A percentile compares a stretch with the other conserved stretches of the same genome.
Evolutionary conservation across 2,888 invertebrate genomes (phyloP).

Genomic region (Erebia palarica): DNA sequence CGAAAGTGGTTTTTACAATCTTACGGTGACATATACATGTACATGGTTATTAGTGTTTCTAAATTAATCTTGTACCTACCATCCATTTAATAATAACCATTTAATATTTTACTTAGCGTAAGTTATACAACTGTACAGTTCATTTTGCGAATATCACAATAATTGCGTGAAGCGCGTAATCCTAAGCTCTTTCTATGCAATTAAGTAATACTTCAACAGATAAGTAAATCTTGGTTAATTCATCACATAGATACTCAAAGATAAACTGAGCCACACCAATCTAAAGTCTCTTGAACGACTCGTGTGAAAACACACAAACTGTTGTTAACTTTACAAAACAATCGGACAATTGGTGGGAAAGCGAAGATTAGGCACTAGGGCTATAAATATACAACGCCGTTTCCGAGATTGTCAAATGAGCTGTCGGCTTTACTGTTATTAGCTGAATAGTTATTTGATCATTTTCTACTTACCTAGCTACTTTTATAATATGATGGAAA

Average conservation of each 20-base stretch:
- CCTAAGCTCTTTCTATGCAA: conserved; percentile 5
- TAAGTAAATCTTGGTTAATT: conserved; percentile 19
- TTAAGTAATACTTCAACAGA: conserved; percentile 11
- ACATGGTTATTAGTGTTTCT: too few relatives aligned
- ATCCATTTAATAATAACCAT: too few relatives aligned
- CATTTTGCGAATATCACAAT: background rate
- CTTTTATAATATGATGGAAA: background rate
- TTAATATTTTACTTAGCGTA: too few relatives aligned
- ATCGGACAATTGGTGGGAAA: conserved; percentile 40
- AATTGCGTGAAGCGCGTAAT: background rate
- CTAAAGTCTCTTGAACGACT: conserved; percentile 34
- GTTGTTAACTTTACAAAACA: conserved; percentile 30
- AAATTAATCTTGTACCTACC: too few relatives aligned
- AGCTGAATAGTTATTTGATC: conserved; percentile 1
- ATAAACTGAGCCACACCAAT: conserved; percentile 21
- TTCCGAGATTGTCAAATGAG: conserved; percentile 19
- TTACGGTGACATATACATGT: too few relatives aligned
- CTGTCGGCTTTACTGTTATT: conserved; percentile 1
- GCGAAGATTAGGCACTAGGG: conserved; percentile 22
- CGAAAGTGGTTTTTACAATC: too few relatives aligned
- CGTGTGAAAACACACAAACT: conserved; percentile 42
- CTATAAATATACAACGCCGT: conserved; percentile 21
- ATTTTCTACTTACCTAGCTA: background rate
- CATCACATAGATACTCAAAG: conserved; percentile 28
- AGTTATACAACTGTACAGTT: background rate